Evolutionary conservation across 2,888 invertebrate species (phyloP).

Genomic region (Hedychridium roseum): DNA sequence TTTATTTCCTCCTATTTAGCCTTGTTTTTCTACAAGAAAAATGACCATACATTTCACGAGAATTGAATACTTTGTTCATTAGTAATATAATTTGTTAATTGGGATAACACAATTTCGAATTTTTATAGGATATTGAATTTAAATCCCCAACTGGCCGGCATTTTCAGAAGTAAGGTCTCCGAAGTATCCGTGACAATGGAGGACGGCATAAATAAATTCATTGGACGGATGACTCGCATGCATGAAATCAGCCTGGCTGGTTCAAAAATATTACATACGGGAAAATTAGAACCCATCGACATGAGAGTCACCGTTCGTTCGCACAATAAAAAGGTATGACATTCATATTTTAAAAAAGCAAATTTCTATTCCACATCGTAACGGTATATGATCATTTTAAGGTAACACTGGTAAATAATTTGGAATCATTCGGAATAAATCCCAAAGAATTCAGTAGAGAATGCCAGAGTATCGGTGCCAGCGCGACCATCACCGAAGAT

Average conservation of each 20-base stretch:
- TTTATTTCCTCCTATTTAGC: too few relatives aligned
- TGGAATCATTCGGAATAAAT: conserved; percentile 86
- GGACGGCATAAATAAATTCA: conserved; percentile 72
- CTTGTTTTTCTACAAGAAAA: too few relatives aligned
- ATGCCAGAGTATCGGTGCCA: conserved; percentile 89
- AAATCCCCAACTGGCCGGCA: conserved; percentile 64
- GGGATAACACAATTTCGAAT: too few relatives aligned
- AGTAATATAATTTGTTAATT: too few relatives aligned
- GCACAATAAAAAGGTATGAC: conserved; percentile 84
- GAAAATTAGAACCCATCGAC: conserved; percentile 79
- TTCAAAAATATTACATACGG: conserved; percentile 68
- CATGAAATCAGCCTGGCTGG: conserved; percentile 71
- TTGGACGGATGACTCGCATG: conserved; percentile 76
- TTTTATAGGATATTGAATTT: conserved; percentile 67
- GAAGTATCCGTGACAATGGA: conserved; percentile 73
- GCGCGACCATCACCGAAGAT: conserved; percentile 79
- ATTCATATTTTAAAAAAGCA: background rate
- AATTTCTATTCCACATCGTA: too few relatives aligned
- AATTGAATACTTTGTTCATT: too few relatives aligned
- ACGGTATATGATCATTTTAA: conserved; percentile 52
- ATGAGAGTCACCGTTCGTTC: conserved; percentile 81
- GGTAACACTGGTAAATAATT: conserved; percentile 89
- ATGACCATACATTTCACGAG: too few relatives aligned
- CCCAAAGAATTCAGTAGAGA: conserved; percentile 80
- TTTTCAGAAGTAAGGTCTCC: conserved; percentile 63